Base-by-base conservation (phyloP, 2,113 vertebrate species). In the Pavo muticus region DNA sequence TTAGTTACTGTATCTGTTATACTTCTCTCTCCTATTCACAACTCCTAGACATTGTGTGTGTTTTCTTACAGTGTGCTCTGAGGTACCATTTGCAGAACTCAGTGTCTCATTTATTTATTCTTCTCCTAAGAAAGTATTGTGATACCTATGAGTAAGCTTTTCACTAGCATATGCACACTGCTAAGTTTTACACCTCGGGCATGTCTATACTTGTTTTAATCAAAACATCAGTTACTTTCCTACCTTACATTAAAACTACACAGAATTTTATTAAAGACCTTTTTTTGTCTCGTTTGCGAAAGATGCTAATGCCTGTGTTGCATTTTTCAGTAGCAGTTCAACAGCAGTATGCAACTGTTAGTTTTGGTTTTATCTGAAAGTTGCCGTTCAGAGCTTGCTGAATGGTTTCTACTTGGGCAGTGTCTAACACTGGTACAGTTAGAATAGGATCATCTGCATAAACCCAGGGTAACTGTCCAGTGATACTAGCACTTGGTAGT, bases 151-250 rank as follows among this genome's bases (percentile, higher is more conserved):
- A 9, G 50, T 40, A 74, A 30, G 11, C 63, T 88, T 93, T 87
- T 64, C 13, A 45, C 35, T 64, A 76, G 18, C 23, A 6, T 30
- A 11, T 0, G 0, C 0, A 0, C 9, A 71, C 21, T 39, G 52
- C 42, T 84, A 63, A 21, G 10, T 47, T 64, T 69, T 24, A 27
- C 52, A 64, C 23, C 17, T 11, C 6, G 29, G 37, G 45, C 14
- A 39, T 10, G 5, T 65, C 56, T 91, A 44, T 25, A 7, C 14
- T 77, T 84, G 6, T 69, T 93, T 52, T 87, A 52, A 10, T 81
- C 21, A 8, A 48, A 67, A 9, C 8, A 39, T 50, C 18, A 52
- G 23, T 86, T 69, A 19, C 19, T 92, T 87, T 87, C 37, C 16
- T 18, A 79, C 10, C 35, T 80, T 63, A 50, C 56, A 21, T 70